Evolutionary conservation across 1,140 invertebrate genomes (phyloP).

Genomic region (Ylistrum balloti): DNA sequence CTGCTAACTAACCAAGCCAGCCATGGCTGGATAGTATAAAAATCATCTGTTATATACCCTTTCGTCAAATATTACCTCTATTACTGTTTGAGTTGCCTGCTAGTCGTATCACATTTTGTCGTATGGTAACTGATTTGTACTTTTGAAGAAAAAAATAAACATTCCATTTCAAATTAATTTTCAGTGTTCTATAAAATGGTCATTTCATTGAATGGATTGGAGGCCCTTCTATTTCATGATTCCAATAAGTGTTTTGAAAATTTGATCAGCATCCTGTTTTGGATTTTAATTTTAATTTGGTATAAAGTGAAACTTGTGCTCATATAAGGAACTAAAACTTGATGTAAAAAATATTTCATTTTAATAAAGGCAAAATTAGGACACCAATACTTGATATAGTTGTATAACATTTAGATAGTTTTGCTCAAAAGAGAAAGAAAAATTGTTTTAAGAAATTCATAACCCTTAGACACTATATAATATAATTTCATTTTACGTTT

Average conservation of each 20-base stretch:
- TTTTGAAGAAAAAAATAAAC: too few relatives aligned
- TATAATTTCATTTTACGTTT: neutral
- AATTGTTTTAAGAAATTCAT: too few relatives aligned
- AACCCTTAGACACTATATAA: neutral
- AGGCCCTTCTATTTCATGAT: neutral
- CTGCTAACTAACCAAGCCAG: neutral
- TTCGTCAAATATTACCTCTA: neutral
- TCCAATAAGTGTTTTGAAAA: too few relatives aligned
- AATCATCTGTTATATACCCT: neutral
- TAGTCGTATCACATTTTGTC: neutral
- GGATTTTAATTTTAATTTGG: neutral
- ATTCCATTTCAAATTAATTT: conserved; percentile 13
- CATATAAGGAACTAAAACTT: neutral
- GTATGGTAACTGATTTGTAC: neutral
- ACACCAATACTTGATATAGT: neutral
- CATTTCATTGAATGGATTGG: neutral
- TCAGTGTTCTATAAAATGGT: neutral
- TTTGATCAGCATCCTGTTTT: too few relatives aligned
- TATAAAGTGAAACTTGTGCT: neutral
- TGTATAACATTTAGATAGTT: neutral
- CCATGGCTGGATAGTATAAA: neutral
- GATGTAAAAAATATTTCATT: neutral
- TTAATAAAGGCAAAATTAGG: neutral
- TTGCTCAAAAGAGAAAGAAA: neutral
- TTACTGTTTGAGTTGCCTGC: conserved; percentile 21